Evolutionary conservation across 2,113 vertebrate species (phyloP).

Genomic region (Leptobrachium ailaonicum): DNA sequence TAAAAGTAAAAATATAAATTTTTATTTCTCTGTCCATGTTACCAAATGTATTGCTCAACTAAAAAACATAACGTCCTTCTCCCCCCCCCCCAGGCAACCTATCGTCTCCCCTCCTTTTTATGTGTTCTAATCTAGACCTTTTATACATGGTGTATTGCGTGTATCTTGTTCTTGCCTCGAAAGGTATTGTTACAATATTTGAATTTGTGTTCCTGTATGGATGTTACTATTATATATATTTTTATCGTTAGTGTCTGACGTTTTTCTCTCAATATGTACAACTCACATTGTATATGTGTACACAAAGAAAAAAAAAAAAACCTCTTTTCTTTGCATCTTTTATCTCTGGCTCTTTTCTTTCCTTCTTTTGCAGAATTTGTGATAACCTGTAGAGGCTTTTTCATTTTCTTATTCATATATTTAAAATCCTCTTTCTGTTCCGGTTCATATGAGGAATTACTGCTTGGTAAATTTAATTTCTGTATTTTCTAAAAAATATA

Average conservation of each 20-base stretch:
- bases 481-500: no score
- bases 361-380: not conserved
- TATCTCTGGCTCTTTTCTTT: not conserved
- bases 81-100: not conserved
- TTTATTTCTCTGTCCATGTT: conserved; percentile 48
- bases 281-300: conserved; percentile 58
- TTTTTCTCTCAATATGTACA: conserved; percentile 58
- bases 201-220: conserved; percentile 55
- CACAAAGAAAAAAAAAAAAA: conserved; percentile 57
- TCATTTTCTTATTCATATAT: no score
- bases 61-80: conserved; percentile 11
- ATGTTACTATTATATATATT: conserved; percentile 53
- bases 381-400: not conserved
- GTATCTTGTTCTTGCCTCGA: conserved; percentile 55
- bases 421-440: no score
- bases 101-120: conserved; percentile 21
- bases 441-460: no score
- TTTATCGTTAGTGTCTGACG: conserved; percentile 54
- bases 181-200: conserved; percentile 58
- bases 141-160: conserved; percentile 55
- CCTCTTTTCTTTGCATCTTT: conserved; percentile 49
- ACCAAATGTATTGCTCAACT: conserved; percentile 41
- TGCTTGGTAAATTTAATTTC: no score
- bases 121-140: conserved; percentile 40
- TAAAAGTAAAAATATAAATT: conserved; percentile 4